Base-by-base conservation (phyloP, 2,888 invertebrate species). In the Vanessa cardui region DNA sequence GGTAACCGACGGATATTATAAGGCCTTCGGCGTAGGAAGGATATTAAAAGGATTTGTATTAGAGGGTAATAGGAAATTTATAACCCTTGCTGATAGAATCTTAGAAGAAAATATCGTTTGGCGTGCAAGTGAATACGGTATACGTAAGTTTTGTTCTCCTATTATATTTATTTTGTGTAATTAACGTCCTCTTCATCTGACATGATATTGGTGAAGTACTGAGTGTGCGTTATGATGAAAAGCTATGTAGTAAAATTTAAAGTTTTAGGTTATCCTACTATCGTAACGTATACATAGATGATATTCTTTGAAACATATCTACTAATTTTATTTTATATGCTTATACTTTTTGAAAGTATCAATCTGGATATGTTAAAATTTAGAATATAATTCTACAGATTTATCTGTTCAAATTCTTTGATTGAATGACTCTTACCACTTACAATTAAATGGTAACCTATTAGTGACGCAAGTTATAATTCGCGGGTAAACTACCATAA, bases 11-110 rank as follows among this genome's bases (percentile, higher is more conserved):
- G 70, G 70, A 84, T 84, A 84, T 84, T 83, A 78, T 82, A 78
- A 74, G 78, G 80, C 82, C 83, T 81, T 82, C 82, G 81, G 79
- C 79, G 80, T 73, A 72, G 72, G 65, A 76, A 78, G 84, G 84
- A 85, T 84, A 83, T 84, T 83, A 81, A 77, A 77, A 78, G 64
- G 67, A 72, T 68, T 75, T 76, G 76, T 77, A 74, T 75, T 76
- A 74, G 68, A 58, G 73, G 73, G 76, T 76, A 72, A 72, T 67
- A 68, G 72, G 63, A 72, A 72, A 72, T 72, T 67, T 72, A 65
- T 72, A 45, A 64, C 20, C 60, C 69, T 49, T 64, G 33, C 56
- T 39, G 68, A 46, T 56, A 46, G 45, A 49, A 49, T 33, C 18
- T 64, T 49, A 59, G 46, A 59, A 58, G 66, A 67, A 39, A 67